Evolutionary conservation across 2,113 vertebrate genomes (phyloP), one percentile per base, ranked within the genome.

Genomic region (Acanthisitta chloris): DNA sequence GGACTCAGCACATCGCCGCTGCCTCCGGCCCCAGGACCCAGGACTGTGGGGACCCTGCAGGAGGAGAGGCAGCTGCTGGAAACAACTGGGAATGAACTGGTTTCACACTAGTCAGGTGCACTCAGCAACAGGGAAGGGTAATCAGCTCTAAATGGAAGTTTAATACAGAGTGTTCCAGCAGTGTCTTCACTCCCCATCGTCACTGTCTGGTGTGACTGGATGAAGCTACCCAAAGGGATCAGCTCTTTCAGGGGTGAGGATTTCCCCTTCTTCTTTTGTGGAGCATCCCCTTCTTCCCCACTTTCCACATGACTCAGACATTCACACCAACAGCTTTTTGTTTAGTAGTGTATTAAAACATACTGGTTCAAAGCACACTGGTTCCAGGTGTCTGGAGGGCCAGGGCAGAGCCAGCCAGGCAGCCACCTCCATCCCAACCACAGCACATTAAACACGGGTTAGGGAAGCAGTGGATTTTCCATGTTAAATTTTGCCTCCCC

Each of bases 171-270:
- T 0, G 14, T 48, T 2, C 28, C 54, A 40, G 38, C 42, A 34
- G 36, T 0, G 18, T 23, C 54, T 18, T 11, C 24, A 1, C 8
- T 10, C 17, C 42, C 6, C 34, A 8, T 4, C 4, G 0, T 2
- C 51, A 33, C 45, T 7, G 17, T 2, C 0, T 1, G 2, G 42
- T 2, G 9, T 7, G 17, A 23, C 46, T 0, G 8, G 54, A 8
- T 4, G 25, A 29, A 45, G 14, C 12, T 0, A 0, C 40, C 64
- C 40, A 17, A 33, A n/a, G n/a, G n/a, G n/a, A n/a, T n/a, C n/a
- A n/a, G n/a, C n/a, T n/a, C n/a, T n/a, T n/a, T n/a, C n/a, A n/a
- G 45, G 16, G 45, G 34, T 21, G 15, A 17, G 25, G 34, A 61
- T 12, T 20, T 9, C 36, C n/a, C 15, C 1, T 13, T 49, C 24